phyloP scores from a whole-genome alignment of 2,888 invertebrate species.

The Mallateleia sp. region DNA sequence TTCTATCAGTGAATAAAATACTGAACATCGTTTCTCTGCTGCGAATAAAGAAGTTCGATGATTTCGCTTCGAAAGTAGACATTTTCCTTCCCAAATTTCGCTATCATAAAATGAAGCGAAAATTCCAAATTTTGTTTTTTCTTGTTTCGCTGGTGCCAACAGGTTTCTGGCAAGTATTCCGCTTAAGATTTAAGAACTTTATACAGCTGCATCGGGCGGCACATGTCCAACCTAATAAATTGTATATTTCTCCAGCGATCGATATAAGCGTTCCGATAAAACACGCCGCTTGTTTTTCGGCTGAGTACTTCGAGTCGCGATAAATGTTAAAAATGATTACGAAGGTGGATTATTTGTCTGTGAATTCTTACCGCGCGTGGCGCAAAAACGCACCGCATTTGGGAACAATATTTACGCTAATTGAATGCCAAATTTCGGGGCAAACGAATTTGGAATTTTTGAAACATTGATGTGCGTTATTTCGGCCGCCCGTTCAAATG shows the following conservation, averaged over 20 bases:
- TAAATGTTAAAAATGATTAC: conserved; percentile 48
- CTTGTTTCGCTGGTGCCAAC: conserved; percentile 48
- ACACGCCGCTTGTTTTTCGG: conserved; percentile 38
- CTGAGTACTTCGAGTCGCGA: conserved; percentile 31
- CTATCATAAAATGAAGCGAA: too few species aligned
- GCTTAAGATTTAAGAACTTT: conserved; percentile 71
- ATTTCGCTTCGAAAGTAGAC: too few species aligned
- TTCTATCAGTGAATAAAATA: too few species aligned
- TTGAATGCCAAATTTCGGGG: not conserved
- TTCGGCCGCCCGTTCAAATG: too few species aligned
- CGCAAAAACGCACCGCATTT: not conserved
- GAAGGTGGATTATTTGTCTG: conserved; percentile 5
- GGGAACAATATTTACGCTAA: conserved; percentile 10
- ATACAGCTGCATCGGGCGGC: conserved; percentile 51
- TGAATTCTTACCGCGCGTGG: not conserved
- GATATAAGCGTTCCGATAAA: conserved; percentile 59
- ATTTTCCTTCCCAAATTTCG: too few species aligned
- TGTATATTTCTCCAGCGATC: conserved; percentile 55
- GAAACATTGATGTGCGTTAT: too few species aligned
- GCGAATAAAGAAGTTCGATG: too few species aligned
- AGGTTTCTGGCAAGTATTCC: conserved; percentile 61
- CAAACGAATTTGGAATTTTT: not conserved
- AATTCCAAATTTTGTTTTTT: conserved; percentile 46
- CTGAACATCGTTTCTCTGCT: too few species aligned
- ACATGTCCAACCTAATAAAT: conserved; percentile 69